Evolutionary conservation across 1,140 invertebrate genomes (phyloP).

Genomic region (Magallana ariakensis): DNA sequence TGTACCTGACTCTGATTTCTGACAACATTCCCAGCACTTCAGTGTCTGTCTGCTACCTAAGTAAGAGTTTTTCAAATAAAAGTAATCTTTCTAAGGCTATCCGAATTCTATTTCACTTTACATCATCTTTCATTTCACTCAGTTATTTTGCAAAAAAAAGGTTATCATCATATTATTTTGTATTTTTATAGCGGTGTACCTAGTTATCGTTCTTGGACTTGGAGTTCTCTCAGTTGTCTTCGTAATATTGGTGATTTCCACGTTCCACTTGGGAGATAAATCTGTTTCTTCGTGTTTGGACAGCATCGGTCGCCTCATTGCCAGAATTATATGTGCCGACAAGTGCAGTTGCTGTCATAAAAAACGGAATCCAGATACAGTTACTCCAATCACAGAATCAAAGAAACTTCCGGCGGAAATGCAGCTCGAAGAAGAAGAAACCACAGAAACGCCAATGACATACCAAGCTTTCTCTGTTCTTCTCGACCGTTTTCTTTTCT

Average conservation of each 20-base stretch:
- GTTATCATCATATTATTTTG: background rate
- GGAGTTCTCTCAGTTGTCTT: conserved; percentile 42
- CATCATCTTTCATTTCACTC: too few species aligned
- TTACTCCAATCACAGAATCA: background rate
- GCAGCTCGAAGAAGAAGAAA: conserved; percentile 8
- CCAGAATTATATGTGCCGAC: background rate
- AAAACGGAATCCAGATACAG: background rate
- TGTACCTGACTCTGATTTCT: conserved; percentile 54
- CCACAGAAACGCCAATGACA: conserved; percentile 1
- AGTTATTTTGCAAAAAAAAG: too few species aligned
- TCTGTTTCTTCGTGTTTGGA: conserved; percentile 41
- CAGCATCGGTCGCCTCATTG: background rate
- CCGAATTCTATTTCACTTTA: too few species aligned
- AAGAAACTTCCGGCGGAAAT: background rate
- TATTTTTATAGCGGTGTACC: conserved; percentile 51
- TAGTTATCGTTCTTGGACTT: conserved; percentile 33
- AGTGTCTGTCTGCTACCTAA: conserved; percentile 46
- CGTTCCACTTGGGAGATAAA: conserved; percentile 18
- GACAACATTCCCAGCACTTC: conserved; percentile 56
- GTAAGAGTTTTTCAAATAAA: conserved; percentile 41
- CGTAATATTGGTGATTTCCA: conserved; percentile 43
- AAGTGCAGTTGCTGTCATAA: conserved; percentile 35
- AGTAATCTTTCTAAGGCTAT: too few species aligned
- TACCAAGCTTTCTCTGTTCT: conserved; percentile 31
- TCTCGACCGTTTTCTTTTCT: conserved; percentile 46